Evolutionary conservation across 1,140 invertebrate species (phyloP), one percentile per base, ranked within the genome.

Genomic region (Aethina tumida): DNA sequence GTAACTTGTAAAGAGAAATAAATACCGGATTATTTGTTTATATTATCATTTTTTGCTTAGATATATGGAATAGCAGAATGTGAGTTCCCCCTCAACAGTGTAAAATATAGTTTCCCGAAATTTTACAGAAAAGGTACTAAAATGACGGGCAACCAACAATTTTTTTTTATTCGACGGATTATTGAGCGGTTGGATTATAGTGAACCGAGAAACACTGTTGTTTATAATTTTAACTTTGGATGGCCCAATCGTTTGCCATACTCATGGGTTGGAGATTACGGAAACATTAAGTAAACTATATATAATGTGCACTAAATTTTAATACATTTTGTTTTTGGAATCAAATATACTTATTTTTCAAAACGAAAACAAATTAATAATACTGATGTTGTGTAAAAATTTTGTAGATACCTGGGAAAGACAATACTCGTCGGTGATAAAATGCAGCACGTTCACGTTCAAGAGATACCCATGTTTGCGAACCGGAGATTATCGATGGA

Each of bases 41-140:
- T 16, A 15, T 20, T 3, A 5, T 20, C 18, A 16, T 5, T 22
- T 5, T 12, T 4, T 34, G 7, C 34, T 13, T 34, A 49, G 47
- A 49, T 49, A 19, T 35, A 26, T 19, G 47, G 47, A 29, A 35
- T 26, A 8, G 43, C 47, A 29, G 17, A n/a, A n/a, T 49, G 47
- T 31, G 16, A 25, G 8, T 49, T 38, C 35, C 22, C 22, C 2
- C 10, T 40, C 6, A 21, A 40, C 18, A 15, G 10, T n/a, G 16
- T 9, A 18, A n/a, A 20, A 13, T 26, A 27, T 12, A 33, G 18
- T 8, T 40, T 40, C 20, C 39, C 39, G 12, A 28, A 18, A 31
- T 17, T 32, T n/a, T 40, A 40, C n/a, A 16, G 20, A 24, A 25
- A 40, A 27, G 31, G 26, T 18, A 25, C 29, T 7, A 8, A 12